Percentiles rank a stretch among this genome's conserved stretches.
Evolutionary conservation across 2,113 vertebrate genomes (phyloP).

Genomic region (Ptilonorhynchus violaceus): DNA sequence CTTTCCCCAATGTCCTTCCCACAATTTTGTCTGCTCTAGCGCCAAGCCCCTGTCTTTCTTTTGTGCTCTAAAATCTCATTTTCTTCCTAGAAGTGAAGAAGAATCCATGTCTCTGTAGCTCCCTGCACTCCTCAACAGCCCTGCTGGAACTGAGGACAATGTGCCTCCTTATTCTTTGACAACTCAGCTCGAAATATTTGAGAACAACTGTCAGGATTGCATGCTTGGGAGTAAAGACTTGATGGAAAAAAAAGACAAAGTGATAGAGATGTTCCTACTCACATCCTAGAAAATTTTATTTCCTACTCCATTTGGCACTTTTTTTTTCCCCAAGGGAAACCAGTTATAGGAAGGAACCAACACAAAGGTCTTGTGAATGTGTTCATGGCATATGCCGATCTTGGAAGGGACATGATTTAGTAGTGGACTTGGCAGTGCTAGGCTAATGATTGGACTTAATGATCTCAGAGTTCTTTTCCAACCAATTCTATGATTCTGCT

Average conservation of each 20-base stretch:
- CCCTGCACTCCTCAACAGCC: not conserved
- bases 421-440: not conserved
- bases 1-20: not conserved
- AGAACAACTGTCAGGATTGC: not conserved
- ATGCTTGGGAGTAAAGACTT: not conserved
- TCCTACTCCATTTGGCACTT: not conserved
- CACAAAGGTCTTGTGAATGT: not conserved
- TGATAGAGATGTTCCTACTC: not conserved
- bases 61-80: not conserved
- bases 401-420: not conserved
- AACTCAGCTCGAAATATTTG: not conserved
- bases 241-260: not conserved
- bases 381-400: rapidly evolving
- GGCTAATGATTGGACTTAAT: not conserved
- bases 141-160: not conserved
- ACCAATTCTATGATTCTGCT: not conserved
- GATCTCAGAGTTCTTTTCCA: not conserved
- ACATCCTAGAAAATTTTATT: not conserved
- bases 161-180: not conserved
- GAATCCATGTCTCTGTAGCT: not conserved
- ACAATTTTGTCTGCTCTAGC: not conserved
- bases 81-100: not conserved
- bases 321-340: not conserved
- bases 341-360: not conserved
- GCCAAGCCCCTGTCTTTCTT: not conserved